Conservation (phyloP, 2,888 invertebrate genomes). For the Philhelius pedissequus region DNA sequence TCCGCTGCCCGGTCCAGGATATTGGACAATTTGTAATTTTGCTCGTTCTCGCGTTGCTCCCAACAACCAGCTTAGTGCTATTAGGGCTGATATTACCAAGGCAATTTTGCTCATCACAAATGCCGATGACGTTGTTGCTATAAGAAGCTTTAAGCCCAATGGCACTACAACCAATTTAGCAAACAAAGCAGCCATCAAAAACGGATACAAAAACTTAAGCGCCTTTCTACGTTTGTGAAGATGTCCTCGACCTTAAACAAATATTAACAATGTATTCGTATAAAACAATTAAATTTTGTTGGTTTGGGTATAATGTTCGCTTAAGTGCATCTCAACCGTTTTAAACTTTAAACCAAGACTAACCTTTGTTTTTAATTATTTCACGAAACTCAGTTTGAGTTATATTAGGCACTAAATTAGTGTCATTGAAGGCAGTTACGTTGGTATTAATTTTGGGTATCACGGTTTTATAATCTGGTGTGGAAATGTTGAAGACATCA, state of each 20-base stretch:
- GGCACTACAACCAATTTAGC: constrained; percentile 85
- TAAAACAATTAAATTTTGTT: neutral
- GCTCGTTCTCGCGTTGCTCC: constrained; percentile 46
- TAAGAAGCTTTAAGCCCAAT: constrained; percentile 84
- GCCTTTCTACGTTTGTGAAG: constrained; percentile 78
- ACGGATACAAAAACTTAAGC: constrained; percentile 82
- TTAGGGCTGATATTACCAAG: constrained; percentile 73
- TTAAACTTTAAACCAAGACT: neutral
- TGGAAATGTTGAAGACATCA: neutral
- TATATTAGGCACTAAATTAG: neutral
- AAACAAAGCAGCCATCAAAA: constrained; percentile 83
- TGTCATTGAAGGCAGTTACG: constrained; percentile 1
- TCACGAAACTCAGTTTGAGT: neutral
- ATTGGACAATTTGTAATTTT: constrained; percentile 57
- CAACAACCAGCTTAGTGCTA: constrained; percentile 75
- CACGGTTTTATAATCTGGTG: neutral
- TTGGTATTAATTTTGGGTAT: neutral
- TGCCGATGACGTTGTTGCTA: constrained; percentile 82
- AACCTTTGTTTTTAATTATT: neutral
- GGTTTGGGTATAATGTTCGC: too few species aligned
- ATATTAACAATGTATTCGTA: neutral
- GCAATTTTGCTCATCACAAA: constrained; percentile 78
- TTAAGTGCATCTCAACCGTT: too few species aligned
- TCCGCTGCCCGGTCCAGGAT: constrained; percentile 2
- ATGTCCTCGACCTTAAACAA: constrained; percentile 73